These are phyloP conservation scores for Cettia cetti DNA, from an alignment of 2,113 vertebrate genomes.

Conservation along the genomic window DNA sequence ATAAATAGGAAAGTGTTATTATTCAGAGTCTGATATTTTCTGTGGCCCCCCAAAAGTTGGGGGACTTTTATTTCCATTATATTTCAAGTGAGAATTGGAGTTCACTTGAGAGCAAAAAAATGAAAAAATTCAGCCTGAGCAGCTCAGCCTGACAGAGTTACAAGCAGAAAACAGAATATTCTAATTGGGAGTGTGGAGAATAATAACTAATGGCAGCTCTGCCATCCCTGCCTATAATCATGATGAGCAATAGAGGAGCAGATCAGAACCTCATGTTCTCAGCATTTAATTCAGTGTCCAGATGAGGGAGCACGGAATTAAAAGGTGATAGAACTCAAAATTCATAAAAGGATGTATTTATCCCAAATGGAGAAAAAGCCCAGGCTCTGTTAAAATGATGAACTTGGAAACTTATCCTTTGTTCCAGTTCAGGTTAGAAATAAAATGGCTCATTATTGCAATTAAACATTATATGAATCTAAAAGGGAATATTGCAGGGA, in stretches of 20 bases:
- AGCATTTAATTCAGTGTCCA: not conserved
- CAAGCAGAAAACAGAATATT: constrained; percentile 3
- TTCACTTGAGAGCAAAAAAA: not conserved
- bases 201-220: constrained; percentile 8
- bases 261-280: not conserved
- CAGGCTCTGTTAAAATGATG: not conserved
- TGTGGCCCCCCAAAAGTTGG: not conserved
- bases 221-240: not conserved
- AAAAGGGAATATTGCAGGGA: not conserved
- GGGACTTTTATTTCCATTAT: not conserved
- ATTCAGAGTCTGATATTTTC: not conserved
- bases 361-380: not conserved
- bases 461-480: not conserved
- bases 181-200: not conserved
- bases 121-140: not conserved
- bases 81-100: not conserved
- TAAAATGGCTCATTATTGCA: not conserved
- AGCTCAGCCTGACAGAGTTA: not conserved
- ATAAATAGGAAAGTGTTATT: not conserved
- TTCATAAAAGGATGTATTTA: not conserved
- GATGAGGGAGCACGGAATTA: not conserved
- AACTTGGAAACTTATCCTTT: not conserved
- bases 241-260: not conserved
- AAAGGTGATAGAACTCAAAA: not conserved
- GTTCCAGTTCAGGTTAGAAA: not conserved